Base-by-base conservation (phyloP, 2,888 invertebrate genomes). In the Brachyptera risi region DNA sequence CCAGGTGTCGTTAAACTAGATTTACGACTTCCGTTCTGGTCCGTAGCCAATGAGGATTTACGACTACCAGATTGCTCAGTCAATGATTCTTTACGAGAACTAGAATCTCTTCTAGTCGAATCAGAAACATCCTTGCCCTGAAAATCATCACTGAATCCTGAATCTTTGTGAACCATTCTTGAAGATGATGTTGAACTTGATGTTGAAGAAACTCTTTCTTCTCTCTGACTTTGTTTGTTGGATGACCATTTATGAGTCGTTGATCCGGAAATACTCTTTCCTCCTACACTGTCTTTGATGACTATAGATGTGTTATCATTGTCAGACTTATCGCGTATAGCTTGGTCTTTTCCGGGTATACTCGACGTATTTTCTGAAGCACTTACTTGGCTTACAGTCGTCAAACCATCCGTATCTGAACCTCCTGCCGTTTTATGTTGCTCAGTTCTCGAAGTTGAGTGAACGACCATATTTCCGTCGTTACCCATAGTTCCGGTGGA, bases 221-320 rank as follows among this genome's bases (percentile, higher is more conserved):
- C 54, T 2, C 37, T 17, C 21, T 37, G 35, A 19, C 47, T 47
- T n/a, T 24, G 24, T n/a, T n/a, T n/a, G 9, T 38, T 54, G 21
- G 59, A 51, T 47, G 47, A 47, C 49, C 38, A 51, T n/a, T 31
- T 59, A 38, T 38, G 35, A 17, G 59, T 26, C n/a, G 37, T 56
- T 19, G 42, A 15, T 44, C 13, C 40, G 9, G 50, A 58, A 11
- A 61, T 31, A 5, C 49, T 40, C 1, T 51, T 47, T 24, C 47
- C 47, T 9, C 31, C 38, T 44, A 61, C 61, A 26, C 27, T 56
- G 31, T 72, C 69, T 68, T 75, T 37, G 71, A 72, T 17, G 76
- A 76, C 59, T 75, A 76, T 61, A 73, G 70, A 67, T 76, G 74
- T 68, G 58, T 47, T 21, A 38, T 54, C 50, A n/a, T 26, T 44